Evolutionary conservation across 2,888 invertebrate genomes (phyloP).

Genomic region (Melinaea menophilus): DNA sequence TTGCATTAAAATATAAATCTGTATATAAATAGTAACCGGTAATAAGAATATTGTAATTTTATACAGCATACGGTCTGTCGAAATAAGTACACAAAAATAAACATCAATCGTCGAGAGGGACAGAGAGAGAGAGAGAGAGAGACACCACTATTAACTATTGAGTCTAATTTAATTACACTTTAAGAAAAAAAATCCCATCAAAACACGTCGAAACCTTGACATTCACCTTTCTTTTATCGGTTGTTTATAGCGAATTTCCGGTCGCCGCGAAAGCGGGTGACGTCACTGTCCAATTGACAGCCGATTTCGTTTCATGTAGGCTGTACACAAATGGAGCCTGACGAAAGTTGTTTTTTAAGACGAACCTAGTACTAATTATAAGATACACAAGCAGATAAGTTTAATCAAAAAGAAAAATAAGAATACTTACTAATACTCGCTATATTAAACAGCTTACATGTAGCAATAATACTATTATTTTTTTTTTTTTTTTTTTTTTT

Average conservation of each 20-base stretch:
- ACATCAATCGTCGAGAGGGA: too few species aligned
- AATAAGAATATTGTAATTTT: too few species aligned
- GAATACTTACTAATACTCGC: neutral
- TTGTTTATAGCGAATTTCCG: conserved; percentile 56
- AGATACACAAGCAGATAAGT: neutral
- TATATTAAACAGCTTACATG: too few species aligned
- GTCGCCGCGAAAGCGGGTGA: conserved; percentile 60
- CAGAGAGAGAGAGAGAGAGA: neutral
- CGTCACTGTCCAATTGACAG: conserved; percentile 43
- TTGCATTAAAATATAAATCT: neutral
- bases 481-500: too few species aligned
- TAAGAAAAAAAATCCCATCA: conserved; percentile 27
- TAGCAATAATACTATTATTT: too few species aligned
- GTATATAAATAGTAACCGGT: too few species aligned
- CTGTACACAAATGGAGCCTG: conserved; percentile 18
- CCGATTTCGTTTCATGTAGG: conserved; percentile 40
- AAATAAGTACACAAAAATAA: too few species aligned
- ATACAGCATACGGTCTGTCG: too few species aligned
- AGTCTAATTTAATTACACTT: neutral
- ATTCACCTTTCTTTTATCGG: conserved; percentile 63
- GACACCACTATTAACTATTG: neutral
- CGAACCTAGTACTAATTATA: neutral
- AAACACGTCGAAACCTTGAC: conserved; percentile 56
- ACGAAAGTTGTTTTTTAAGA: conserved; percentile 34
- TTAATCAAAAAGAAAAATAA: neutral